Evolutionary conservation across 1,140 invertebrate species (phyloP), one percentile per base, ranked within the genome.

Genomic region (Eufriesea mexicana): DNA sequence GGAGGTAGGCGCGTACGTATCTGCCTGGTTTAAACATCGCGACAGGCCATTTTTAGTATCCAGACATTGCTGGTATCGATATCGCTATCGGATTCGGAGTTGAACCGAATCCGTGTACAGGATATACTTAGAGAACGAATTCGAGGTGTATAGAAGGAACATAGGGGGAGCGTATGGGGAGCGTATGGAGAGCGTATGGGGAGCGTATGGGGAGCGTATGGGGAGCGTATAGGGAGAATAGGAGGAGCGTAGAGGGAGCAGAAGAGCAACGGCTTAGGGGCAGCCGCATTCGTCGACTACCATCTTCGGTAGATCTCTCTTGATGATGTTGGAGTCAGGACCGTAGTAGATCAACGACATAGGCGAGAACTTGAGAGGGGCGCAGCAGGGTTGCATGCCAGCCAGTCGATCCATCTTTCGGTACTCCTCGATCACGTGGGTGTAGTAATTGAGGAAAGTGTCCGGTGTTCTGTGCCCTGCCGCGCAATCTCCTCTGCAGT

Each of bases 281-380:
- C 98, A 99, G 75, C 98, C 98, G 94, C 98, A 99, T 95, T 99
- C 97, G 93, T 99, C 98, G 51, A 99, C 98, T 83, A 98, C 97
- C 98, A 99, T 99, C 95, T 98, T 98, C 85, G 98, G 98, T 90
- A 99, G 95, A 94, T 99, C 98, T 87, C 98, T 96, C 93, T 98
- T 98, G 92, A 99, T 98, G 91, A 99, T 98, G 93, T 98, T 98
- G 80, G 96, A 96, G 94, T 98, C 97, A 68, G 97, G 96, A 84
- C 98, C 98, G 94, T 98, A 98, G 94, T 99, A 99, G 89, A 99
- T 98, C 88, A 99, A 95, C 72, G 98, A 98, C 96, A 99, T 97
- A 89, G 97, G 96, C 47, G 97, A 98, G 94, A 99, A 98, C 93
- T 98, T 98, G 62, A 98, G 96, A 18, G 98, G 98, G n/a, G 98